Evolutionary conservation across 2,888 invertebrate species (phyloP), one percentile per base, ranked within the genome.

Genomic region (Ptychoptera albimana): DNA sequence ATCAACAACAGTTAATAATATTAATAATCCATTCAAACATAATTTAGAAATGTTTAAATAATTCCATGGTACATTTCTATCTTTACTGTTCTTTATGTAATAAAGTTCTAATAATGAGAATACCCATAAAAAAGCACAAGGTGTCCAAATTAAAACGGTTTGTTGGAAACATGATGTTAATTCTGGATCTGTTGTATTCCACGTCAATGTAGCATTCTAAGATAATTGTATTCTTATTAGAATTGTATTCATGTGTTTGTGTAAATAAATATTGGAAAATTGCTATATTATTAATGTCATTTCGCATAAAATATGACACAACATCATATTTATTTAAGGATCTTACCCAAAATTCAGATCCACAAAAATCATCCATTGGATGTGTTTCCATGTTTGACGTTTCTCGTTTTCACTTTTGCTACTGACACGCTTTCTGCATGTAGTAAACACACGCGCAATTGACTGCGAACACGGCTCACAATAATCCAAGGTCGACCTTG

Each of bases 131-230:
- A 86, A 87, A 42, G 74, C 70, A 62, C 89, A 88, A 1, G 96
- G 94, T 32, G 76, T 66, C 93, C 94, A 97, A 42, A 89, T 72
- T 29, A 96, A 66, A 1, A 85, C 79, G 1, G 94, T 93, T 61
- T 83, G 82, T 66, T 93, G 83, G 64, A 96, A 93, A 65, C 96
- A 97, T 59, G 74, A 74, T 49, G 94, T 87, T 52, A 96, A 72
- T 59, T 87, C 82, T 34, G 92, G 96, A 62, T 79, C 73, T 8
- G 75, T 69, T 13, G 92, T 82, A 57, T 82, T 60, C 91, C 91
- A 91, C 45, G 87, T 77, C 54, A 78, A 58, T 51, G 75, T 72
- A 51, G 66, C 59, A 67, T 91, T 79, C 94, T 94, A 69, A 51
- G 74, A 73, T 53, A 52, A 54, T 54, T 23, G 8, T 35, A 35